These are phyloP conservation scores for Smutsia temminckii DNA, from an alignment of 2,797 vertebrate species.

Conservation along the genomic window DNA sequence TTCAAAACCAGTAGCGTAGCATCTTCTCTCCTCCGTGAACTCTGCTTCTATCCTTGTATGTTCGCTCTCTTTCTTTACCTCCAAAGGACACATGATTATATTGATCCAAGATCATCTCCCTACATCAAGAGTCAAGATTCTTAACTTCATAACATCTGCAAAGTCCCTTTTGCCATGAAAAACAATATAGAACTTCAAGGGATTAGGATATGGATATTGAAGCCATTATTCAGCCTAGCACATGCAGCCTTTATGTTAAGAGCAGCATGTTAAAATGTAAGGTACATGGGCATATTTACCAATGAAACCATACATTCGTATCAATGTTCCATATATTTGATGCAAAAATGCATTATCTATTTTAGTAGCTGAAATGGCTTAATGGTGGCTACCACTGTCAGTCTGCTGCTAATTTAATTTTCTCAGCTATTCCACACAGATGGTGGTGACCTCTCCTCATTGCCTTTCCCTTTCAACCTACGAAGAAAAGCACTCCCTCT, in stretches of 20 bases:
- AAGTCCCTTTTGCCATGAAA: neutral
- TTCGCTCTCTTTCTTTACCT: neutral
- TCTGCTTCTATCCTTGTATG: neutral
- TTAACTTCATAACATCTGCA: neutral
- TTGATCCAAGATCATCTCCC: neutral
- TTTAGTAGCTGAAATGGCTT: conserved; percentile 38
- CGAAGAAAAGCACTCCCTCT: neutral
- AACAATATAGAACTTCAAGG: neutral
- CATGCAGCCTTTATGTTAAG: neutral
- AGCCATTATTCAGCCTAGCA: neutral
- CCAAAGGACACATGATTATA: neutral
- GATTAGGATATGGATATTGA: neutral
- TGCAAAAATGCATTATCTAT: neutral
- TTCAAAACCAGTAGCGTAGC: neutral
- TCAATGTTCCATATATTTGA: neutral
- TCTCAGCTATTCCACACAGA: neutral
- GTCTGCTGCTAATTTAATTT: neutral
- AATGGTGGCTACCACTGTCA: neutral
- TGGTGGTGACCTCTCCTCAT: neutral
- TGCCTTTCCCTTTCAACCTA: neutral
- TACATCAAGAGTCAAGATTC: neutral
- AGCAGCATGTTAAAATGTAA: neutral
- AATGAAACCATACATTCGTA: neutral
- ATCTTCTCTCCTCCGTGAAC: neutral
- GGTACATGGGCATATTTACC: neutral